Evolutionary conservation across 2,113 vertebrate genomes (phyloP), one percentile per base, ranked within the genome.

Genomic region (Salminus brasiliensis): DNA sequence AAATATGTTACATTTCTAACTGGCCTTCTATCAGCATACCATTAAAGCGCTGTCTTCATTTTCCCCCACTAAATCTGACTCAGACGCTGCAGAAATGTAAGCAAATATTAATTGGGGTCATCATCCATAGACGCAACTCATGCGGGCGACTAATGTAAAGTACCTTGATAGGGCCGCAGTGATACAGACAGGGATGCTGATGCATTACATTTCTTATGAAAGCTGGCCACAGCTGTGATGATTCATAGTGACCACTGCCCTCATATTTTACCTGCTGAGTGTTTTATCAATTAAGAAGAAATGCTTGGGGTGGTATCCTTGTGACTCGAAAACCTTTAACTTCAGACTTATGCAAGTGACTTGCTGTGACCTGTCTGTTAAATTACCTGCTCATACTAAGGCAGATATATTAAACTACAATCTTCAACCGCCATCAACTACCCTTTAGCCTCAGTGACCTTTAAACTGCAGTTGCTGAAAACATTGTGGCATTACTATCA

Each of bases 31-130:
- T 93, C 91, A 92, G 90, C 84, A 80, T 91, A 88, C 91, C 91
- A 92, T 93, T 92, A 92, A 88, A 85, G 87, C 80, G 73, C 79
- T n/a, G 82, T 81, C 63, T 83, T 79, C 79, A 29, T 84, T 87
- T 87, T 85, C 88, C 87, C 83, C 89, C 90, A 86, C 85, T 88
- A 91, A 91, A 90, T 92, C 87, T 87, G 87, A 88, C 81, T 88
- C 76, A 73, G 90, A 89, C 83, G 76, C 82, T 90, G 79, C 87
- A 90, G 86, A 88, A 91, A 90, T 88, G 87, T 86, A 90, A 89
- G 88, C 87, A 88, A 86, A 83, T 92, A 85, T 91, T 91, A 93
- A 92, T 92, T 92, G 91, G 89, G 91, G 92, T 93, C 92, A 90
- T 79, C 87, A 88, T 82, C 84, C 73, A 68, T 80, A 83, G 83